Percentiles rank a stretch among this genome's conserved stretches.
Evolutionary conservation across 2,797 vertebrate species (phyloP).

Genomic region (Rhinophrynus dorsalis): DNA sequence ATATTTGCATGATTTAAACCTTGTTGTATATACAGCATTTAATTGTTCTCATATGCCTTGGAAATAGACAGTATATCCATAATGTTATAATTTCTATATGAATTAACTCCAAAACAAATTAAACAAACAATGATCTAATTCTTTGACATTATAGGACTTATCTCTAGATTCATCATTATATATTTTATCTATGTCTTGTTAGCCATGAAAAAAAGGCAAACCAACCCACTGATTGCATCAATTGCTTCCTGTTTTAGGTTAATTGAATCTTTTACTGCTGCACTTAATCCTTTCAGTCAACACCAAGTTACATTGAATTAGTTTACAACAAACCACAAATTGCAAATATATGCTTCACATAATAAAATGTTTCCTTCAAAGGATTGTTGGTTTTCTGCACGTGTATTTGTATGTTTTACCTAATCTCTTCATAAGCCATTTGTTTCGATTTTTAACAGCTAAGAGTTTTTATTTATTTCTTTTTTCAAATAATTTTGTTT

Average conservation of each 20-base stretch:
- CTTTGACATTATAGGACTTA: too few species aligned
- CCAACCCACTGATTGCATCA: constrained; percentile 24
- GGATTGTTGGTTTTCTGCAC: constrained; percentile 28
- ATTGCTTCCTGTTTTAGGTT: constrained; percentile 30
- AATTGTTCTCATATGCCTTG: too few species aligned
- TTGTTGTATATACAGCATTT: too few species aligned
- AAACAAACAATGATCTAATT: too few species aligned
- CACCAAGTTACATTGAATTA: constrained; percentile 41
- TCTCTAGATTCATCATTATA: too few species aligned
- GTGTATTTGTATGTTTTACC: background rate
- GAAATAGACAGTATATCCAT: too few species aligned
- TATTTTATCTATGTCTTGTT: background rate
- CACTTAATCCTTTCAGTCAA: constrained; percentile 48
- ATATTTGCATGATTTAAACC: too few species aligned
- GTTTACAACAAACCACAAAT: constrained; percentile 46
- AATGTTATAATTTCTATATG: too few species aligned
- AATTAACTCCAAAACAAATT: too few species aligned
- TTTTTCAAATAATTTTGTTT: constrained; percentile 14
- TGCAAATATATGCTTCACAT: constrained; percentile 44
- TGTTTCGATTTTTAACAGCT: constrained; percentile 32
- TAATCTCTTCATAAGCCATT: constrained; percentile 12
- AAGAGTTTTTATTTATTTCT: background rate
- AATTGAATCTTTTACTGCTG: constrained; percentile 46
- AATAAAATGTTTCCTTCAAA: constrained; percentile 24
- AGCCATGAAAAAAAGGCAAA: background rate